These are phyloP conservation scores for Mantis religiosa DNA, from an alignment of 2,888 invertebrate genomes.

Conservation along the genomic window DNA sequence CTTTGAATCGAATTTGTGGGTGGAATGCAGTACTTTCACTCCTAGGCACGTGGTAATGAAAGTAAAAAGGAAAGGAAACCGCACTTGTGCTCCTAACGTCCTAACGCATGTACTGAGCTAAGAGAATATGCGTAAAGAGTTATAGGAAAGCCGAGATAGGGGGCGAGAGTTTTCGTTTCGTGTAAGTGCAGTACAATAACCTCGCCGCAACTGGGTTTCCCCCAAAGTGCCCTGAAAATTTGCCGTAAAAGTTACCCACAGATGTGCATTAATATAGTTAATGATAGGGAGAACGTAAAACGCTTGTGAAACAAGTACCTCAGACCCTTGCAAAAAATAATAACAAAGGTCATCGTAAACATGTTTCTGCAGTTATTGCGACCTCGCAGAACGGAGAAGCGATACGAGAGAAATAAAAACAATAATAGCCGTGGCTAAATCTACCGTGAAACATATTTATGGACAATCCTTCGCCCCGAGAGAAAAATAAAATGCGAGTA, in stretches of 20 bases:
- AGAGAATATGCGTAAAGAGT: not conserved
- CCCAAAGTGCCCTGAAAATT: not conserved
- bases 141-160: not conserved
- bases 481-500: not conserved
- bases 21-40: no score
- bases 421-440: not conserved
- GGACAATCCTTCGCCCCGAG: not conserved
- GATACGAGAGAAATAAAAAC: not conserved
- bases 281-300: not conserved
- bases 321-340: not conserved
- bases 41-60: no score
- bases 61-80: no score
- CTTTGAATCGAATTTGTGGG: no score
- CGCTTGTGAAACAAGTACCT: not conserved
- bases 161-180: not conserved
- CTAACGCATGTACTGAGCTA: not conserved
- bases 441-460: not conserved
- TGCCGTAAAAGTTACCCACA: not conserved
- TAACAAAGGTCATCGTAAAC: not conserved
- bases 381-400: not conserved
- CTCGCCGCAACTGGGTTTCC: not conserved
- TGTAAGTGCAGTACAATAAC: not conserved
- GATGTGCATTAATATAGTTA: not conserved
- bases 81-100: no score
- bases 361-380: not conserved